phyloP scores from a whole-genome alignment of 2,888 invertebrate genomes.

The Nipponacmea schrenckii region DNA sequence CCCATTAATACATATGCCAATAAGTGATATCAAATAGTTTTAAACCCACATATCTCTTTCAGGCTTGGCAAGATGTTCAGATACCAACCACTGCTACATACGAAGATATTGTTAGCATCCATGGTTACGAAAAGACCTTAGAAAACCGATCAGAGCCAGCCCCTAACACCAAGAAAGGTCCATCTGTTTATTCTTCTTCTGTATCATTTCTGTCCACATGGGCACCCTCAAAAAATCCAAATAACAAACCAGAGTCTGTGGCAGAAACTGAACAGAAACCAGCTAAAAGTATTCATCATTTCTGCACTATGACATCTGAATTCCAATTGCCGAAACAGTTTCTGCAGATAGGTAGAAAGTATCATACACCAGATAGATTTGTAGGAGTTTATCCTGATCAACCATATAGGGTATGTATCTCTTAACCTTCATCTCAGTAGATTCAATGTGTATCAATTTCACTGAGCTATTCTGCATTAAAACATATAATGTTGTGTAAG shows the following conservation, averaged over 20 bases:
- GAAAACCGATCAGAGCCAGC: slow-evolving; percentile 32
- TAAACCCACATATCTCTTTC: background rate
- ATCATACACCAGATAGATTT: slow-evolving; percentile 59
- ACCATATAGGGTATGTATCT: slow-evolving; percentile 46
- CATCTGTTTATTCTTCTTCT: slow-evolving; percentile 38
- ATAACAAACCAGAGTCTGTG: background rate
- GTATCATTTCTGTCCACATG: slow-evolving; percentile 59
- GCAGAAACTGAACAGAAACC: background rate
- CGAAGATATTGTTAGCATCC: slow-evolving; percentile 59
- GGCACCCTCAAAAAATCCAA: slow-evolving; percentile 41
- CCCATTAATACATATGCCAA: too few relatives aligned
- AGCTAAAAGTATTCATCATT: slow-evolving; percentile 57
- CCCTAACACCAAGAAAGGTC: slow-evolving; percentile 15
- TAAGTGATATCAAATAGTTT: too few relatives aligned
- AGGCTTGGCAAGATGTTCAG: slow-evolving; percentile 60
- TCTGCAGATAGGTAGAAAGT: slow-evolving; percentile 56
- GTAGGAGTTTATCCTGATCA: slow-evolving; percentile 47
- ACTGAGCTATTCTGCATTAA: background rate
- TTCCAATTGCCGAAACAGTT: slow-evolving; percentile 60
- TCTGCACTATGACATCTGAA: slow-evolving; percentile 58
- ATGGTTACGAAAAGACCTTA: slow-evolving; percentile 45
- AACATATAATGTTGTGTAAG: background rate
- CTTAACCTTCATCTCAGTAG: background rate
- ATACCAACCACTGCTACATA: slow-evolving; percentile 51
- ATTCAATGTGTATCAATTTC: background rate